phyloP scores from a whole-genome alignment of 2,888 invertebrate genomes.

The Seladonia tumulorum region DNA sequence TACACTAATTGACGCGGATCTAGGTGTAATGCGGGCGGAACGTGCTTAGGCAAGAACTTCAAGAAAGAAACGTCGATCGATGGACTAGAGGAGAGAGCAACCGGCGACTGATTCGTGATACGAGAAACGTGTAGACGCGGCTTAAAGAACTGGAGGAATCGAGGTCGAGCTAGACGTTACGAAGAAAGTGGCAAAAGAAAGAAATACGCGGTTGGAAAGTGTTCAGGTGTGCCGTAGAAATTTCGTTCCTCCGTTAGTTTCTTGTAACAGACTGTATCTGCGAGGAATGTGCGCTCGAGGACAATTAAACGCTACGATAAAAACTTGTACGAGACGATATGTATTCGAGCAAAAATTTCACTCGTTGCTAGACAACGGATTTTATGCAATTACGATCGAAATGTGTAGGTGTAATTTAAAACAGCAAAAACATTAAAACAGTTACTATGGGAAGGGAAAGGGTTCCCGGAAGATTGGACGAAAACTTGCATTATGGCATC shows the following conservation, averaged over 20 bases:
- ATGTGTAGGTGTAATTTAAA: too few relatives aligned
- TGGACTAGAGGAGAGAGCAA: neutral
- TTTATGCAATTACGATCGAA: too few relatives aligned
- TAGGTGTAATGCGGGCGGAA: conserved; percentile 29
- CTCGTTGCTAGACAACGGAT: too few relatives aligned
- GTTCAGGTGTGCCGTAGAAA: neutral
- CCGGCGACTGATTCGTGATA: conserved; percentile 1
- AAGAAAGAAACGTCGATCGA: conserved; percentile 25
- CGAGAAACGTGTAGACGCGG: neutral
- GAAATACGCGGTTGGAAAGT: neutral
- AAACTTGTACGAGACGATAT: neutral
- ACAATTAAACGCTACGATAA: neutral
- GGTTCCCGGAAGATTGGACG: too few relatives aligned
- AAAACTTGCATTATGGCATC: too few relatives aligned
- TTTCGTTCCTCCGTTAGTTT: neutral
- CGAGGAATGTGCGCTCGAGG: neutral
- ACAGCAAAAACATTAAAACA: too few relatives aligned
- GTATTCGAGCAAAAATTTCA: neutral
- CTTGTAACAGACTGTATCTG: neutral
- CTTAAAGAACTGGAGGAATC: neutral
- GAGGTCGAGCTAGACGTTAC: neutral
- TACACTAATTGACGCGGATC: conserved; percentile 44
- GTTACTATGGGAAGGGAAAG: too few relatives aligned
- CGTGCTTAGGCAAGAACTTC: conserved; percentile 15
- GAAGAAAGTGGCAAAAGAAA: neutral